Evolutionary conservation across 2,113 vertebrate species (phyloP), one percentile per base, ranked within the genome.

Genomic region (Jacana jacana): DNA sequence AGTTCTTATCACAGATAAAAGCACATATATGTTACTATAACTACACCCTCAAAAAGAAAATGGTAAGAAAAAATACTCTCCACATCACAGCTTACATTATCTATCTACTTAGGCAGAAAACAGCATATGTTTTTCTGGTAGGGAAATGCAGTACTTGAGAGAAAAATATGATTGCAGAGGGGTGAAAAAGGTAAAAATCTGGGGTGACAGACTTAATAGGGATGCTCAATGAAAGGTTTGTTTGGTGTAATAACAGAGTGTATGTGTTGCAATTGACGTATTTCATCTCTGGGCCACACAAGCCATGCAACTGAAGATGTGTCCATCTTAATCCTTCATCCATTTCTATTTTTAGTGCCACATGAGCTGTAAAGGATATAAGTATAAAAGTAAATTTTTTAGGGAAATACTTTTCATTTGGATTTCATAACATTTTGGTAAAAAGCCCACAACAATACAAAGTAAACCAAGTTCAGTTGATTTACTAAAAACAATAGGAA

Each of bases 1-100:
- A 96, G 96, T 91, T 97, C 97, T 97, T 98, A 97, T 97, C 96
- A 96, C 94, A 98, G 97, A 98, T 97, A 98, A 98, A 98, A 98
- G 97, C 95, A 98, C 83, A 98, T 97, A 97, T 97, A 98, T 92
- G 97, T 82, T 96, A 97, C 93, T 97, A 91, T 95, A 98, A 97
- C 94, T 96, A 97, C 90, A 97, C 10, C 66, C 96, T 97, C 93
- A 92, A 92, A 97, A 93, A 94, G 83, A 94, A 95, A 97, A 78
- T 78, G 13, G 80, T 96, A 97, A 97, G 92, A 95, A 97, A 97
- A 97, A 97, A 89, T 94, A 95, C 81, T 94, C 83, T 97, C 76
- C 78, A 94, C 92, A 97, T 98, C 97, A 97, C 97, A 98, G 97
- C 97, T 98, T 98, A 96, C 95, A 97, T 97, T 97, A 97, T 96